Evolutionary conservation across 2,113 vertebrate genomes (phyloP), one percentile per base, ranked within the genome.

Genomic region (Oryzias woworae): DNA sequence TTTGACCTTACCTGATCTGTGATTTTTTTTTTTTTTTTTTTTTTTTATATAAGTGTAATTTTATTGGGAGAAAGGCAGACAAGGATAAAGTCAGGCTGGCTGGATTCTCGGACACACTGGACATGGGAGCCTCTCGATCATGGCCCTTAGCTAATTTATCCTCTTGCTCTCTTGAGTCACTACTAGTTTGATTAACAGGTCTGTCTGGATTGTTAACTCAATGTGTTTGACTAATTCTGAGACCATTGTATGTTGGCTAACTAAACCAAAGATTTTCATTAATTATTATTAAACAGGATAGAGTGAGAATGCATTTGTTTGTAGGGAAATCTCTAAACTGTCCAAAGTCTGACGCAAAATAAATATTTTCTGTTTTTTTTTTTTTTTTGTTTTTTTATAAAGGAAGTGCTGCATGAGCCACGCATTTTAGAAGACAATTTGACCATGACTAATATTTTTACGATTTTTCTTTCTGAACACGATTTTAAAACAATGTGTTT

Each of bases 291-390:
- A 10, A 53, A 49, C 26, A 28, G 3, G 1, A 5, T 28, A 20
- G 10, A 47, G 1, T 45, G 3, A 60, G 22, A 48, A 41, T 57
- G 20, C 55, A 48, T 46, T 23, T 8, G 23, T 41, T 41, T 18
- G 54, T 49, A 8, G 60, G 13, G 17, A 31, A 44, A 5, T 63
- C 10, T n/a, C 18, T 66, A 23, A 14, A 3, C 52, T 64, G 41
- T 43, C 22, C 5, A 18, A 18, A 36, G 54, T 13, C 15, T 60
- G 22, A 22, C 60, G 18, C 14, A 60, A 55, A 17, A 45, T 59
- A 53, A 65, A 71, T 71, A 22, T 71, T 56, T 71, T 70, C 14
- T 49, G 49, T 70, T 69, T 62, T 56, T 71, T 70, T 41, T 42
- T 52, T 70, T 69, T 62, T 54, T 71, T 71, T 43, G 44, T 54